phyloP scores from a whole-genome alignment of 2,888 invertebrate species.

The Mallateleia sp. region DNA sequence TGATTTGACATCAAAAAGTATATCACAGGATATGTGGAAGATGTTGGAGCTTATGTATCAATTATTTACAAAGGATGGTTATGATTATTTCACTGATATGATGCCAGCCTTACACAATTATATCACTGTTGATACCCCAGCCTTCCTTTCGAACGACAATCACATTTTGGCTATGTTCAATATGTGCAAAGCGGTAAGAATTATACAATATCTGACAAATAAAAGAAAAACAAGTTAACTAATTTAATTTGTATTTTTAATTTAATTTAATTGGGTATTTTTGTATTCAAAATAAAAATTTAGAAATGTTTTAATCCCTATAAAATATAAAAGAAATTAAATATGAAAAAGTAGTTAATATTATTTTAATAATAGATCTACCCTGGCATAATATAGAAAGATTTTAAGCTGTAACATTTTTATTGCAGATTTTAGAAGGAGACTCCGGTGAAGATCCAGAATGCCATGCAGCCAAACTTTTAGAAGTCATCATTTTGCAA shows the following conservation, averaged over 20 bases:
- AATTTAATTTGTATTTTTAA: too few species aligned
- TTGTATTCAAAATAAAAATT: too few species aligned
- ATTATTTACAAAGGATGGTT: constrained; percentile 98
- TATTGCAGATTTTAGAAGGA: constrained; percentile 91
- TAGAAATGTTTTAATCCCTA: too few species aligned
- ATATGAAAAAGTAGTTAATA: too few species aligned
- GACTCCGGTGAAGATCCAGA: constrained; percentile 97
- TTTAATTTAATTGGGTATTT: too few species aligned
- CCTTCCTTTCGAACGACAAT: constrained; percentile 97
- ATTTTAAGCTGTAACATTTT: too few species aligned
- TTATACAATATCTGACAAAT: too few species aligned
- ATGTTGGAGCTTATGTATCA: constrained; percentile 96
- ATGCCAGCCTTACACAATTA: constrained; percentile 99
- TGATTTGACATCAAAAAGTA: constrained; percentile 96
- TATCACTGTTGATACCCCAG: constrained; percentile 98
- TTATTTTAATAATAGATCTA: too few species aligned
- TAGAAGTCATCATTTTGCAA: constrained; percentile 98
- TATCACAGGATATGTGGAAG: constrained; percentile 99
- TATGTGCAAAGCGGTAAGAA: constrained; percentile 97
- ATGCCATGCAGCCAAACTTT: constrained; percentile 98
- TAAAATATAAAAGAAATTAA: too few species aligned
- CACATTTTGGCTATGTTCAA: constrained; percentile 97
- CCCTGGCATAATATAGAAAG: too few species aligned
- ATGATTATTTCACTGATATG: constrained; percentile 99
- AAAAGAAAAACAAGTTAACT: too few species aligned